Base-by-base conservation (phyloP, 2,888 invertebrate genomes). In the Cerastis leucographa region DNA sequence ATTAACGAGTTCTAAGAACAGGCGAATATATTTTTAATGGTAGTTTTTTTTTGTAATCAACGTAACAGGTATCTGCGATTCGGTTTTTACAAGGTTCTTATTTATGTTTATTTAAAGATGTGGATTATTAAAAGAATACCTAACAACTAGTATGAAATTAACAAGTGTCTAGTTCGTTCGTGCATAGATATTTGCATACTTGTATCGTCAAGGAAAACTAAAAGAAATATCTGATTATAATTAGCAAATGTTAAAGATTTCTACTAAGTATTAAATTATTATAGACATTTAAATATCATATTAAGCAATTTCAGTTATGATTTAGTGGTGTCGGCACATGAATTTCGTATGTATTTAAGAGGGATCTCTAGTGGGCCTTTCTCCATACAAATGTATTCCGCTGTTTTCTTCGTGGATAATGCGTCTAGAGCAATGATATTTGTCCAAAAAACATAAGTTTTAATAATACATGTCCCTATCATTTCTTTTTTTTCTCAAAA, bases 151-250 rank as follows among this genome's bases (percentile, higher is more conserved):
- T 17, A 25, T 46, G 17, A 0, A 25, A 17, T 62, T 29, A 17
- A 29, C n/a, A 4, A 51, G 61, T 17, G 25, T 2, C 22, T 35
- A 73, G 2, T 9, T 56, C 29, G 56, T 72, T 6, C 2, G n/a
- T 49, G 72, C 7, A n/a, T 56, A 61, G 59, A 1, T 61, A 17
- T 62, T 74, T 51, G n/a, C n/a, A 64, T 42, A 64, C 19, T 35
- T 35, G 46, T 56, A 22, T 29, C 46, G 59, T 59, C 46, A 59
- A 66, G 59, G 59, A 40, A 49, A 75, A 29, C n/a, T 54, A n/a
- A 56, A 19, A 46, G 1, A 59, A 66, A 61, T 59, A 3, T 17
- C 19, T 17, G 42, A 76, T 7, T 19, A 29, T 9, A 40, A 42
- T 3, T 12, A 42, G 12, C 5, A 17, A 46, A 71, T 8, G n/a